Evolutionary conservation across 2,797 vertebrate species (phyloP).

Genomic region (Centroberyx gerrardi): DNA sequence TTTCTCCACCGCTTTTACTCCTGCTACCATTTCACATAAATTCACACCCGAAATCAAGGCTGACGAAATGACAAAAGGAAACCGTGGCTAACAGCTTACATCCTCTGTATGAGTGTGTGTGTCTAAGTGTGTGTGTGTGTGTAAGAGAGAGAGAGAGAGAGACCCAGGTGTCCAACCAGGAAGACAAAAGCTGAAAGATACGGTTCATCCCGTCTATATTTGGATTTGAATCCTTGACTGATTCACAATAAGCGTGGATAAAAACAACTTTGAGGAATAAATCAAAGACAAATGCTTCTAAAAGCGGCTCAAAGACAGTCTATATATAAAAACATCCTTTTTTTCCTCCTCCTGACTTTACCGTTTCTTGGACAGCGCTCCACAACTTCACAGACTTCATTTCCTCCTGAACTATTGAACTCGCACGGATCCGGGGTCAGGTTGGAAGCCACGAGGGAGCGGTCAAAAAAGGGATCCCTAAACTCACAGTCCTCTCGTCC

Average conservation of each 20-base stretch:
- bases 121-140: constrained; percentile 52
- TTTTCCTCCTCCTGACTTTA: neutral
- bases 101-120: constrained; percentile 29
- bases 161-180: neutral
- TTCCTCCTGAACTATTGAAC: constrained; percentile 66
- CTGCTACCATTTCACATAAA: constrained; percentile 55
- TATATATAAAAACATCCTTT: neutral
- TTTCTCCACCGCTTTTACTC: constrained; percentile 44
- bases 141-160: constrained; percentile 13
- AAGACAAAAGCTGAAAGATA: neutral
- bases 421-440: constrained; percentile 47
- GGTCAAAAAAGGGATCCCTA: constrained; percentile 50
- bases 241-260: constrained; percentile 1
- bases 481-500: constrained; percentile 64
- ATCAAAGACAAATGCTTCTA: constrained; percentile 18
- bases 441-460: constrained; percentile 42
- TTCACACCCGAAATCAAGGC: constrained; percentile 48
- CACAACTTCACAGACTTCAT: constrained; percentile 23
- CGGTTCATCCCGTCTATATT: neutral
- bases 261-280: constrained; percentile 13
- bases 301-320: constrained; percentile 23
- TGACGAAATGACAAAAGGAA: constrained; percentile 53
- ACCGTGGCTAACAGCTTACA: constrained; percentile 45
- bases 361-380: neutral
- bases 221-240: neutral